Percentiles rank a stretch among this genome's conserved stretches.
Conservation (phyloP, 2,113 vertebrate genomes). For the Sander lucioperca region DNA sequence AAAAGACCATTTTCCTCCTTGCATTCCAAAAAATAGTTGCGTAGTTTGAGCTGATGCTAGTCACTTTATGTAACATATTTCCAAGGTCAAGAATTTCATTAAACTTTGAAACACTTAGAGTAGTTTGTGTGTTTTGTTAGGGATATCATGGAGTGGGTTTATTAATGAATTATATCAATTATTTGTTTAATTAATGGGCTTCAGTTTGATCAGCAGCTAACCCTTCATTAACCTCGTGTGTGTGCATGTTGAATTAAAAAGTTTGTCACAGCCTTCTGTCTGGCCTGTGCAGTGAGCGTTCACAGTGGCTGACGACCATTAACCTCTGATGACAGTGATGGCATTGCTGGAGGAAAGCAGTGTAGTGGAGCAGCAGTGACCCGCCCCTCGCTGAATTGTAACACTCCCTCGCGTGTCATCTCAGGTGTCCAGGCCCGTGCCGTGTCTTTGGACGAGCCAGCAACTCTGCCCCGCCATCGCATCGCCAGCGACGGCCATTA, state of each 20-base stretch:
- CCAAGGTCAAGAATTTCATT: slow-evolving; percentile 3
- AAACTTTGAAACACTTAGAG: background rate
- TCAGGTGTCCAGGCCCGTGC: slow-evolving; percentile 89
- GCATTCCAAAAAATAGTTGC: background rate
- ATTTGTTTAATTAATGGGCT: slow-evolving; percentile 1
- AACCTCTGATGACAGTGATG: slow-evolving; percentile 21
- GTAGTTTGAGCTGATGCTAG: background rate
- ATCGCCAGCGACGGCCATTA: slow-evolving; percentile 89
- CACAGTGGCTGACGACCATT: slow-evolving; percentile 47
- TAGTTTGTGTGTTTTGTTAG: background rate
- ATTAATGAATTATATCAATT: background rate
- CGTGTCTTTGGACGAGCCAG: slow-evolving; percentile 81
- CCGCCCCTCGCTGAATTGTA: background rate
- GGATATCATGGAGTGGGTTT: background rate
- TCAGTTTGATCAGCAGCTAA: slow-evolving; percentile 25
- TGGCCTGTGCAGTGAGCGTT: slow-evolving; percentile 32
- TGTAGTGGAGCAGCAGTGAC: background rate
- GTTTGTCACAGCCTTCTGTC: slow-evolving; percentile 26
- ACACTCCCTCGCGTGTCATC: background rate
- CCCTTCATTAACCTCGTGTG: slow-evolving; percentile 35
- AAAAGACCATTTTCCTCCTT: background rate
- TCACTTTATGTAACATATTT: slow-evolving; percentile 10
- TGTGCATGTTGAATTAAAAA: slow-evolving; percentile 52
- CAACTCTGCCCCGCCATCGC: slow-evolving; percentile 78
- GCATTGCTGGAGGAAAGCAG: background rate